A percentile compares a stretch with the other conserved stretches of the same genome.
These are phyloP conservation scores for Pangasius djambal DNA, from an alignment of 2,797 vertebrate species.

Conservation along the genomic window DNA sequence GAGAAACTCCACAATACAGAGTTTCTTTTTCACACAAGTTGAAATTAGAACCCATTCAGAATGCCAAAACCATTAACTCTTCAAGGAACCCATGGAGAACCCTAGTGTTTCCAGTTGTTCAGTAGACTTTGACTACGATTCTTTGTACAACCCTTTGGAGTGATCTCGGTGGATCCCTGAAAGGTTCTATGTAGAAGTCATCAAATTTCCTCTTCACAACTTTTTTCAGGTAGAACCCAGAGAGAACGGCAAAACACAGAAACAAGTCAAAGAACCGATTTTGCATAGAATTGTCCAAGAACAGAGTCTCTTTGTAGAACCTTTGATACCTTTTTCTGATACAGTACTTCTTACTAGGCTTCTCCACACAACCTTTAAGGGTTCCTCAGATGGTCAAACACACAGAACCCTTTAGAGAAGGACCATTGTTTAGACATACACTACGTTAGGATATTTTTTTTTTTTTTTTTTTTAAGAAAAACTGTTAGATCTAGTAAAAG, in stretches of 20 bases:
- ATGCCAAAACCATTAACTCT: no score
- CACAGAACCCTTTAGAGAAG: background rate
- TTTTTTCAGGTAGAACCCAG: background rate
- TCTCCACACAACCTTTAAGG: background rate
- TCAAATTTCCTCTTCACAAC: background rate
- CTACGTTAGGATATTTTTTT: background rate
- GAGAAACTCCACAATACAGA: no score
- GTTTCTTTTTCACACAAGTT: no score
- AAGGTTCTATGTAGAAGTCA: background rate
- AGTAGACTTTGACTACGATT: background rate
- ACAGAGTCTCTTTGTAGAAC: background rate
- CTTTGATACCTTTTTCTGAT: background rate
- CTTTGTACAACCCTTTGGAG: background rate
- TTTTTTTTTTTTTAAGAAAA: background rate
- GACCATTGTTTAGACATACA: background rate
- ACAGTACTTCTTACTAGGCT: background rate
- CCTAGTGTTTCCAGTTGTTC: background rate
- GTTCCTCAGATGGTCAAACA: background rate
- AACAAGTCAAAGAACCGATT: background rate
- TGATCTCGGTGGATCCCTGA: background rate
- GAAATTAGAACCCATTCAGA: no score
- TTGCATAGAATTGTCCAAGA: background rate
- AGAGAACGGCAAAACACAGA: background rate
- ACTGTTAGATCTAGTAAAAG: background rate
- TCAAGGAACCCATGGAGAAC: background rate